Percentiles rank a stretch among this genome's conserved stretches.
Conservation (phyloP, 2,888 invertebrate species). For the Ichneumoninae sp. region DNA sequence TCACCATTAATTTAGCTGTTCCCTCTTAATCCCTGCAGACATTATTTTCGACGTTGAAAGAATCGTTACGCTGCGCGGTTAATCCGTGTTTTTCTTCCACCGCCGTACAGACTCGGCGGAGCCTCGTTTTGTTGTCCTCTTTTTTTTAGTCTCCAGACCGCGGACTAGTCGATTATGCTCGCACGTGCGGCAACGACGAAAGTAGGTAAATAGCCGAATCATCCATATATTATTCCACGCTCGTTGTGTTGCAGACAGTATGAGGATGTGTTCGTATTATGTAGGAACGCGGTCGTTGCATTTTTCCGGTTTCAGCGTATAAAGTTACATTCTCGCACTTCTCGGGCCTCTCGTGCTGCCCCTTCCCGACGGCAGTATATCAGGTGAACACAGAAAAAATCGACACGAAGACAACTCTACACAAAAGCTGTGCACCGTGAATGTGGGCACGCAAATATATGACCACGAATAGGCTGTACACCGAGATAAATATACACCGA, state of each 20-base stretch:
- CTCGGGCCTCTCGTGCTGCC: slow-evolving; percentile 47
- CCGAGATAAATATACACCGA: too few relatives aligned
- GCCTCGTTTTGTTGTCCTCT: neutral
- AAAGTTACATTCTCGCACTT: slow-evolving; percentile 53
- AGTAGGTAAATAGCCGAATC: slow-evolving; percentile 16
- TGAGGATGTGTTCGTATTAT: slow-evolving; percentile 24
- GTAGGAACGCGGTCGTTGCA: slow-evolving; percentile 54
- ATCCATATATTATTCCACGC: neutral
- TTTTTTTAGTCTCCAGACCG: neutral
- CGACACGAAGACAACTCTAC: too few relatives aligned
- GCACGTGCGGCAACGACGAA: slow-evolving; percentile 24
- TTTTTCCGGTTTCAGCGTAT: slow-evolving; percentile 59
- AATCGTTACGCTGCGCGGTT: neutral
- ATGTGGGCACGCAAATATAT: too few relatives aligned
- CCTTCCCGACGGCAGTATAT: neutral
- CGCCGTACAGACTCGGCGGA: neutral
- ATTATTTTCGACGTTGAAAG: neutral
- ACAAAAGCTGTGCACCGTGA: too few relatives aligned
- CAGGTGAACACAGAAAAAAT: too few relatives aligned
- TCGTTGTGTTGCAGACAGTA: neutral
- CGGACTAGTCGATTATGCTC: neutral
- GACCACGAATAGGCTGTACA: too few relatives aligned
- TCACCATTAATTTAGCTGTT: neutral
- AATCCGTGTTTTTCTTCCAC: slow-evolving; percentile 7
- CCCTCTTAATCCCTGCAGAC: neutral